Evolutionary conservation across 1,140 invertebrate genomes (phyloP).

Genomic region (Drosophila malerkotliana): DNA sequence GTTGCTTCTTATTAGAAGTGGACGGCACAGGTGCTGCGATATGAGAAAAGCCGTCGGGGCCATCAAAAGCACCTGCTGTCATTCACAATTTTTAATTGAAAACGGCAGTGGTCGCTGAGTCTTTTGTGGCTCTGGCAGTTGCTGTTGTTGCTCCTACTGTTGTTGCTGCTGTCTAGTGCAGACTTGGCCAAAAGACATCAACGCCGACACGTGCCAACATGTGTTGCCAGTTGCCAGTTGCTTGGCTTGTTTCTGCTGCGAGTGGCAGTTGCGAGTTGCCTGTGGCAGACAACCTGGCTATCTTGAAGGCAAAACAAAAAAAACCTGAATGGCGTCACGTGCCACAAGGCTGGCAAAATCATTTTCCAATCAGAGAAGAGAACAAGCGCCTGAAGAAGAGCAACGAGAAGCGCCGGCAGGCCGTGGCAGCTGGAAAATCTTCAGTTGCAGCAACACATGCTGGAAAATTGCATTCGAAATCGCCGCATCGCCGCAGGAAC

Average conservation of each 20-base stretch:
- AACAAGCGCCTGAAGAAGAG: constrained; percentile 28
- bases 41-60: constrained; percentile 14
- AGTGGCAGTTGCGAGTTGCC: constrained; percentile 30
- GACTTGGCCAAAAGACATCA: constrained; percentile 50
- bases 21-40: constrained; percentile 46
- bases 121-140: constrained; percentile 11
- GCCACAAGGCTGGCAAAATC: constrained; percentile 58
- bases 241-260: constrained; percentile 16
- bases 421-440: constrained; percentile 71
- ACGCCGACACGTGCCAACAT: constrained; percentile 73
- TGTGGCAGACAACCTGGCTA: constrained; percentile 46
- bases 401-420: constrained; percentile 23
- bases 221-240: constrained; percentile 54
- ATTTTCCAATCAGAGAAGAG: constrained; percentile 70
- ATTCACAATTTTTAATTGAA: constrained; percentile 82
- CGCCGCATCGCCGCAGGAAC: constrained; percentile 14
- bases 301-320: constrained; percentile 18
- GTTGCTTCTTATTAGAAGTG: constrained; percentile 26
- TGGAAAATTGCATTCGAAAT: constrained; percentile 65
- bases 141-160: constrained; percentile 21
- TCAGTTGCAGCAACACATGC: constrained; percentile 55
- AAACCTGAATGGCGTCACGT: constrained; percentile 60
- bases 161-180: constrained; percentile 54
- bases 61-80: constrained; percentile 72
- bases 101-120: constrained; percentile 49